These are phyloP conservation scores for Lapara coniferarum DNA, from an alignment of 2,888 invertebrate genomes.

Conservation along the genomic window DNA sequence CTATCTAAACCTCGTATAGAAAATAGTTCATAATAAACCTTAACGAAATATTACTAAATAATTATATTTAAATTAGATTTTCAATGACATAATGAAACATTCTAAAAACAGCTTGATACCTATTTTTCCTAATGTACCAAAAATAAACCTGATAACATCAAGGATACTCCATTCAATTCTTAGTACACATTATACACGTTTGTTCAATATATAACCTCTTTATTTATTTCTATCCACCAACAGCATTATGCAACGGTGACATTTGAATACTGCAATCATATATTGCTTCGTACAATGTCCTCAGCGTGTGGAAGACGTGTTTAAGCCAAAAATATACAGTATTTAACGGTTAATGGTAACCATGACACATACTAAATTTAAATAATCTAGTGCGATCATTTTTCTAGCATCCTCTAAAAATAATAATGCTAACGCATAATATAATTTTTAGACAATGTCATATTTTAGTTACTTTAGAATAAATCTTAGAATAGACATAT, in stretches of 20 bases:
- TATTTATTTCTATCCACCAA: constrained; percentile 13
- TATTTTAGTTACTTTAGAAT: too few species aligned
- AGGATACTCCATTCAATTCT: neutral
- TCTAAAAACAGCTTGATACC: too few species aligned
- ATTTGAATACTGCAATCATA: constrained; percentile 23
- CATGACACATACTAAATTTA: neutral
- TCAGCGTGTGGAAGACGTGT: neutral
- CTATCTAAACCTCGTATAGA: too few species aligned
- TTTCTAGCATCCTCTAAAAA: neutral
- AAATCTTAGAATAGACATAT: too few species aligned
- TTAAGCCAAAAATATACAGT: neutral
- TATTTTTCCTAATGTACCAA: neutral
- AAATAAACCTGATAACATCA: neutral
- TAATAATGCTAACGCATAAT: too few species aligned
- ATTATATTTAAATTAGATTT: too few species aligned
- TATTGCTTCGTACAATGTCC: constrained; percentile 3
- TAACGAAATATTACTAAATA: too few species aligned
- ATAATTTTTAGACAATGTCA: too few species aligned
- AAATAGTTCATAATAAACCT: too few species aligned
- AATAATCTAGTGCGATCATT: constrained; percentile 23
- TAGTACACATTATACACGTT: constrained; percentile 11
- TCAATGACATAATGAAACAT: too few species aligned
- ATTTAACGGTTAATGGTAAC: too few species aligned
- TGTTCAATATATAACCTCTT: constrained; percentile 16
- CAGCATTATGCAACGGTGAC: constrained; percentile 6